A percentile compares a stretch with the other conserved stretches of the same genome.
Conservation (phyloP, 2,888 invertebrate species). For the Catocala fraxini region DNA sequence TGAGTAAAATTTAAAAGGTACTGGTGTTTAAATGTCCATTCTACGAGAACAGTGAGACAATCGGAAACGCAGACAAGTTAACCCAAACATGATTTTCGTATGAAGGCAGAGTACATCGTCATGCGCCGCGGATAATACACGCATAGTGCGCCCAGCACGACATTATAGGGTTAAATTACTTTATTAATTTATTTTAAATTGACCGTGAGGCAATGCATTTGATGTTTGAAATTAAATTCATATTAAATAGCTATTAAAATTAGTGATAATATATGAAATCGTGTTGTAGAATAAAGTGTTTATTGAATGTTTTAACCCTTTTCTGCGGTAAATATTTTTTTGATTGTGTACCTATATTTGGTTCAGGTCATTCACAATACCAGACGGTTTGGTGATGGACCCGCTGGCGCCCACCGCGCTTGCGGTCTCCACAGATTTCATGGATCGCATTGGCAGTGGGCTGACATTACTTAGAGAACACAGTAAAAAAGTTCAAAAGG, state of each 20-base stretch:
- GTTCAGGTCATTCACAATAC: conserved; percentile 80
- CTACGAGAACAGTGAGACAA: conserved; percentile 3
- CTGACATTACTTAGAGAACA: conserved; percentile 78
- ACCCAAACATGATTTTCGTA: conserved; percentile 40
- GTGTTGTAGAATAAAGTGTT: too few relatives aligned
- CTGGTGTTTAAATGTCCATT: conserved; percentile 1
- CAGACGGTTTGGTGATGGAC: conserved; percentile 84
- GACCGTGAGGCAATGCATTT: too few relatives aligned
- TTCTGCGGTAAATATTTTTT: not conserved
- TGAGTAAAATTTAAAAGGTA: conserved; percentile 15
- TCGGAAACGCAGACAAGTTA: conserved; percentile 17
- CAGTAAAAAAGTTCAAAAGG: conserved; percentile 84
- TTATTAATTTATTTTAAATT: not conserved
- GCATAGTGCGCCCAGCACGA: conserved; percentile 47
- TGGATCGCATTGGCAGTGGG: conserved; percentile 82
- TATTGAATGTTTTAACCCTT: too few relatives aligned
- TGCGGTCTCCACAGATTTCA: conserved; percentile 79
- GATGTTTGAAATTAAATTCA: too few relatives aligned
- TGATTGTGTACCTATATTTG: conserved; percentile 28
- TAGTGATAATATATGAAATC: too few relatives aligned
- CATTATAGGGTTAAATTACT: conserved; percentile 36
- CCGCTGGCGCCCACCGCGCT: conserved; percentile 81
- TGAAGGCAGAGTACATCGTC: conserved; percentile 50
- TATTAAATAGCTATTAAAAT: too few relatives aligned
- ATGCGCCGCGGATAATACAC: conserved; percentile 58